Conservation (phyloP, 1,140 invertebrate species). For the Tetramorium parvispinum region DNA sequence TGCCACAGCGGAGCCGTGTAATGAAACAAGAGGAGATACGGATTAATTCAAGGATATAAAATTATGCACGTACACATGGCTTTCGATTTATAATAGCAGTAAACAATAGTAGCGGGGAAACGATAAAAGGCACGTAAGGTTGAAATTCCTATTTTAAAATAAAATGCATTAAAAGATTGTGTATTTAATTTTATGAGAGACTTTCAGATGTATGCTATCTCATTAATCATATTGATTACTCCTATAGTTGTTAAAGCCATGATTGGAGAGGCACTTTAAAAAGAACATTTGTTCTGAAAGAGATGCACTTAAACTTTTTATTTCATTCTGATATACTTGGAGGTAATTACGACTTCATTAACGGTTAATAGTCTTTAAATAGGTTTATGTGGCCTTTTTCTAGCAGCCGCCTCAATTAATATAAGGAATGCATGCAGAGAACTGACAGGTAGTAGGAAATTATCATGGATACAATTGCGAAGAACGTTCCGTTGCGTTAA, state of each 20-base stretch:
- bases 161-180: neutral
- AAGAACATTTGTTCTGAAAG: neutral
- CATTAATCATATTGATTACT: conserved; percentile 30
- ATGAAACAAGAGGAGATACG: conserved; percentile 2
- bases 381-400: conserved; percentile 18
- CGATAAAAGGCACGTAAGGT: neutral
- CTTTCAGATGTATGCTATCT: neutral
- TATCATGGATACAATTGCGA: conserved; percentile 38
- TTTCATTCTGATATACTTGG: conserved; percentile 6
- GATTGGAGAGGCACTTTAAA: neutral
- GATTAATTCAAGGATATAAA: conserved; percentile 8
- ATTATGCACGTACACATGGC: neutral
- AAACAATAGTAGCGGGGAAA: conserved; percentile 6
- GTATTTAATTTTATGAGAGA: neutral
- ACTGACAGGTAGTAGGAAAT: conserved; percentile 28
- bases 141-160: neutral
- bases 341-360: conserved; percentile 13
- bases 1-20: conserved; percentile 12
- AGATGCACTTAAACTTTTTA: conserved; percentile 9
- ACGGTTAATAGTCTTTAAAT: conserved; percentile 37
- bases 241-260: neutral
- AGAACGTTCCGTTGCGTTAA: conserved; percentile 32
- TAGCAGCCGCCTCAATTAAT: neutral
- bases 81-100: conserved; percentile 3
- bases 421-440: conserved; percentile 1